Evolutionary conservation across 2,113 vertebrate species (phyloP).

Genomic region (Mesembrinibis cayennensis): DNA sequence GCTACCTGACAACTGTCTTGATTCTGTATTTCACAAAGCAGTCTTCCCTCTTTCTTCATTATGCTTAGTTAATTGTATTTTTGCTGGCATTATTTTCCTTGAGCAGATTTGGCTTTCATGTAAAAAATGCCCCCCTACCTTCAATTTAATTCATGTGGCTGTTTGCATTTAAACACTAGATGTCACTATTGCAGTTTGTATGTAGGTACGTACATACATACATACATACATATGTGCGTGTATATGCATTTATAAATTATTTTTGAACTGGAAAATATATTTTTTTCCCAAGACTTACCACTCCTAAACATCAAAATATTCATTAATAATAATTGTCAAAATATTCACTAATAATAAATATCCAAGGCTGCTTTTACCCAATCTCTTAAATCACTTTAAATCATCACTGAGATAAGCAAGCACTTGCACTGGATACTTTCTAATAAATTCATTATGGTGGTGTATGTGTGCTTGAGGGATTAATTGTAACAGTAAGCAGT

Average conservation of each 20-base stretch:
- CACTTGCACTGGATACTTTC: background rate
- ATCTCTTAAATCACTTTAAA: background rate
- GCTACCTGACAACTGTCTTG: background rate
- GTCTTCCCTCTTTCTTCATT: background rate
- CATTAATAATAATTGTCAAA: background rate
- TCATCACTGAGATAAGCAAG: background rate
- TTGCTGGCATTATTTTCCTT: background rate
- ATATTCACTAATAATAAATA: background rate
- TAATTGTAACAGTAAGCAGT: background rate
- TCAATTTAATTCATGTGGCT: background rate
- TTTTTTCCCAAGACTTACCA: background rate
- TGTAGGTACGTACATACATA: background rate
- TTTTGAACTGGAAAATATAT: background rate
- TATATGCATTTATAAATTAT: background rate
- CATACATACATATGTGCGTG: background rate
- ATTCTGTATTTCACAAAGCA: background rate
- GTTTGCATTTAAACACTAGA: conserved; percentile 56
- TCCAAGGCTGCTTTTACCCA: background rate
- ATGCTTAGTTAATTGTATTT: background rate
- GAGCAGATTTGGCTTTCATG: background rate
- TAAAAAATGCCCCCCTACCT: background rate
- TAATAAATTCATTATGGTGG: background rate
- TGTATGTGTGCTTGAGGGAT: background rate
- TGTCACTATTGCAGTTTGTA: conserved; percentile 68
- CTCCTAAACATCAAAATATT: background rate